Evolutionary conservation across 2,888 invertebrate species (phyloP), one percentile per base, ranked within the genome.

Genomic region (Drosophila affinis): DNA sequence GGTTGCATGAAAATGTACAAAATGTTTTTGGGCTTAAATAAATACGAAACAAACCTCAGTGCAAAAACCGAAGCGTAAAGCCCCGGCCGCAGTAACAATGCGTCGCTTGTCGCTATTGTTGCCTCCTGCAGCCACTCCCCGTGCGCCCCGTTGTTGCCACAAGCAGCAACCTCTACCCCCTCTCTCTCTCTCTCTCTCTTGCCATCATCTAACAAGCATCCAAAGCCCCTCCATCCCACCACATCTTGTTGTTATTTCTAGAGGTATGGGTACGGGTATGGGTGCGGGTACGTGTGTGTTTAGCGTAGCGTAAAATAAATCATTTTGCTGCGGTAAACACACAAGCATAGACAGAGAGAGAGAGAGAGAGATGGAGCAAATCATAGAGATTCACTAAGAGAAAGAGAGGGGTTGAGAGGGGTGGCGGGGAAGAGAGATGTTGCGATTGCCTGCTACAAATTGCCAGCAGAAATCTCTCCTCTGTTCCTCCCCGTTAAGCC

Each of bases 291-390:
- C 73, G 80, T 86, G 76, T 79, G 75, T 82, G 73, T 61, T 78
- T 75, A 82, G 76, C 78, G 76, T 81, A 69, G 77, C 81, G 84
- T 85, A 81, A 88, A 85, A 88, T 81, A 85, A 85, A 85, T 85
- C 87, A 87, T 85, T 87, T 86, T 69, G 71, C 60, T 88, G 75
- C 70, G 72, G 70, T 75, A 62, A 61, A 69, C 67, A 78, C 70
- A 60, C 46, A 61, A 49, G 58, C 56, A 64, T 39, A 24, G 4
- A 24, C 55, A 54, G 39, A 71, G 47, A 55, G 45, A 48, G 44
- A 46, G 48, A 27, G 44, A 57, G 53, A 60, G 55, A 63, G 2
- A 34, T 21, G 56, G 39, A 14, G 39, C 39, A 14, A 39, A n/a
- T 39, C 39, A n/a, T 39, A 39, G 39, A 39, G 39, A 39, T n/a